Evolutionary conservation across 2,797 vertebrate genomes (phyloP), one percentile per base, ranked within the genome.

Genomic region (Tragopan temminckii): DNA sequence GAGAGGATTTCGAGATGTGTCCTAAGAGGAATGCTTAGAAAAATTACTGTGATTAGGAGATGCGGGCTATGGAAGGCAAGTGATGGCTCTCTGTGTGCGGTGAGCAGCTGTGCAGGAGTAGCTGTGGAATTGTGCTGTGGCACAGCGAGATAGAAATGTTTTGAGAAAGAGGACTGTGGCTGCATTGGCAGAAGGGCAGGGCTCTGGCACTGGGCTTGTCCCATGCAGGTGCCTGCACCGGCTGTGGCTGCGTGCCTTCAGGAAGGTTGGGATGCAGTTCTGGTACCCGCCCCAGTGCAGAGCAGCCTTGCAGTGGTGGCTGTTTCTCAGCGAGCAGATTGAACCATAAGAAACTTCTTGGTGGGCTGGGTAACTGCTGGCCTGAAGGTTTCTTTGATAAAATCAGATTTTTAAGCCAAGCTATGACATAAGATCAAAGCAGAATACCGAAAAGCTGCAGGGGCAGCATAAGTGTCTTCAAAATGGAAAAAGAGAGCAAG

Each of bases 321-420:
- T 62, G 17, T 36, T 92, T 69, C 18, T 88, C 42, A 43, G 11
- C 25, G 70, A 81, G 45, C 38, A n/a, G 23, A 24, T 66, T 61
- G 42, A 61, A 75, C 46, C 5, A 0, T 14, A 75, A 63, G 83
- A 89, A 89, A 48, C 36, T 61, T 75, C 59, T 81, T 93, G 36
- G 57, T 88, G 58, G 50, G 9, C 38, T 58, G 79, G 87, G 79
- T 82, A 84, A 53, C 80, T 80, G 46, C 53, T 90, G 67, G 77
- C 61, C 80, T 89, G 84, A 57, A 91, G 80, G 74, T 75, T 96
- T 85, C 82, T 95, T 85, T 87, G 18, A 84, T 64, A 59, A 63
- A n/a, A 27, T 66, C 71, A 80, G 66, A 45, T 63, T 79, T 53
- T 84, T 79, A 76, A 59, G 25, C 36, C 91, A 80, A 77, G 45